Conservation (phyloP, 2,113 vertebrate genomes). For the Peromyscus maniculatus region DNA sequence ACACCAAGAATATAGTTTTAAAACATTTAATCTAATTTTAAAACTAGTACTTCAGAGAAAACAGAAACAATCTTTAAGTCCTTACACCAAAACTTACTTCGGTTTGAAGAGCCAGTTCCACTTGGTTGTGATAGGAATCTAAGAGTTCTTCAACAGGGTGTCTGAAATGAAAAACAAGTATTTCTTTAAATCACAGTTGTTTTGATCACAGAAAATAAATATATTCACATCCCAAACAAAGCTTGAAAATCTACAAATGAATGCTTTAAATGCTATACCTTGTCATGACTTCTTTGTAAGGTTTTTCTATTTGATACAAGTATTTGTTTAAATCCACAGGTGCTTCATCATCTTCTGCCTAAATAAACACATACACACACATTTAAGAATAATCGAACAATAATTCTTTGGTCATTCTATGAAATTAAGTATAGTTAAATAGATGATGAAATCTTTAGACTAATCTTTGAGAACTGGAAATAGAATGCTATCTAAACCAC, state of each 20-base stretch:
- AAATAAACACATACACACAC: slow-evolving; percentile 70
- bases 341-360: slow-evolving; percentile 95
- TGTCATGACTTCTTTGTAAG: slow-evolving; percentile 94
- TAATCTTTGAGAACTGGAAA: slow-evolving; percentile 51
- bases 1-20: slow-evolving; percentile 12
- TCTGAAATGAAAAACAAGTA: slow-evolving; percentile 86
- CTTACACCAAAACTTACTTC: slow-evolving; percentile 88
- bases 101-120: slow-evolving; percentile 91
- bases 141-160: slow-evolving; percentile 93
- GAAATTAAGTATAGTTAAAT: slow-evolving; percentile 66
- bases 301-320: slow-evolving; percentile 93
- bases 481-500: slow-evolving; percentile 57
- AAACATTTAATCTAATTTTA: slow-evolving; percentile 45
- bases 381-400: slow-evolving; percentile 32
- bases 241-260: slow-evolving; percentile 70
- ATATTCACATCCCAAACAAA: slow-evolving; percentile 38
- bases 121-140: slow-evolving; percentile 93
- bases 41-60: slow-evolving; percentile 60
- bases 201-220: slow-evolving; percentile 65
- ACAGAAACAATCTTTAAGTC: slow-evolving; percentile 25
- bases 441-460: slow-evolving; percentile 19
- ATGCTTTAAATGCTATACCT: slow-evolving; percentile 88
- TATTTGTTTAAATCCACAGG: slow-evolving; percentile 92
- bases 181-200: neutral
- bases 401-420: slow-evolving; percentile 49